Base-by-base conservation (phyloP, 2,113 vertebrate species). In the Cynocephalus volans region DNA sequence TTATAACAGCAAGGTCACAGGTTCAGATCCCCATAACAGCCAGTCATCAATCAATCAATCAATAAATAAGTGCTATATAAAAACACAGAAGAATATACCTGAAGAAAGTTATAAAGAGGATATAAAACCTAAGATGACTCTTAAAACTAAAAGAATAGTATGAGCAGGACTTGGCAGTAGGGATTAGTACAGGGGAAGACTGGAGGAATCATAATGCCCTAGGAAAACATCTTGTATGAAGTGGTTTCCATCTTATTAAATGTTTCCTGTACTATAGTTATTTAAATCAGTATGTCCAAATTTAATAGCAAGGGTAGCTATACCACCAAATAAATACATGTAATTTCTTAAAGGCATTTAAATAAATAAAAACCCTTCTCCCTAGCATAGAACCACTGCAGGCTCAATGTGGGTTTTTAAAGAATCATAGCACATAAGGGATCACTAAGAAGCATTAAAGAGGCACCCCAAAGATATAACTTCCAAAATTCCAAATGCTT, bases 361-460 rank as follows among this genome's bases (percentile, higher is more conserved):
- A 88, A 64, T 36, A 86, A 93, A 90, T 64, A 91, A 93, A 93
- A 90, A 85, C 45, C 6, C 45, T 90, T 90, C 33, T 76, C 67
- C 67, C n/a, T 82, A 90, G 70, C 64, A 95, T 15, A 54, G 33
- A 90, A 93, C 9, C 50, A 88, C 72, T 60, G 24, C 6, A 62
- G 41, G 31, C 6, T 80, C 73, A 76, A 93, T 87, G 24, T 19
- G 21, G 24, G 45, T 52, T 92, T 96, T 75, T 31, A 92, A 95
- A 91, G 45, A 88, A 89, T 64, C 67, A 84, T 1, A 96, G 23
- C 62, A 85, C 15, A 70, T 60, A 79, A 93, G 7, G 15, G 28
- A 84, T 64, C 60, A 31, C 45, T 45, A 88, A 88, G 62, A 64
- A 93, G 50, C n/a, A 88, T 73, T 77, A 89, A n/a, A 67, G 3